Percentiles rank a stretch among this genome's conserved stretches.
phyloP scores from a whole-genome alignment of 2,113 vertebrate species.

The Halichoerus grypus region DNA sequence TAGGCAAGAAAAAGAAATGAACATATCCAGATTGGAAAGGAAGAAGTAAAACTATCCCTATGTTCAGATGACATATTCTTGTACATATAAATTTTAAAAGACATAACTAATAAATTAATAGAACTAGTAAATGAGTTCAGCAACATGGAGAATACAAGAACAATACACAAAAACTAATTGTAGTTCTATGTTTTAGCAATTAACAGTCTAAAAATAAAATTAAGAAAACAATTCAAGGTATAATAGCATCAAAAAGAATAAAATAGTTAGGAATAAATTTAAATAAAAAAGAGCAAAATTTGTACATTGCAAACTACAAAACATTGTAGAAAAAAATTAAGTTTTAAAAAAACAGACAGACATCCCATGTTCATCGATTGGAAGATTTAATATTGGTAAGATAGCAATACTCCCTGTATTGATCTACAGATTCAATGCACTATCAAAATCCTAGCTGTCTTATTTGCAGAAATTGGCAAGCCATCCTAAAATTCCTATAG shows the following conservation, averaged over 20 bases:
- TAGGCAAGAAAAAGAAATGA: neutral
- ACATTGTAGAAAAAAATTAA: neutral
- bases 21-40: neutral
- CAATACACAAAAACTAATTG: neutral
- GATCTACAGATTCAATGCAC: neutral
- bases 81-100: neutral
- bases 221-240: neutral
- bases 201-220: neutral
- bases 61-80: neutral
- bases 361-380: neutral
- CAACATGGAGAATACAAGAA: neutral
- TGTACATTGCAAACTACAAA: neutral
- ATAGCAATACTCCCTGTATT: neutral
- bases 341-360: neutral
- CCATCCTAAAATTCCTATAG: slow-evolving; percentile 27
- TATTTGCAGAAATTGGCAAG: neutral
- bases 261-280: neutral
- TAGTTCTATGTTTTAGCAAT: neutral
- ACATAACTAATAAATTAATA: neutral
- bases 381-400: neutral
- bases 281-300: neutral
- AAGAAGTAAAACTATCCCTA: neutral
- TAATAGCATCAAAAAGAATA: neutral
- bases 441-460: neutral
- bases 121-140: neutral